Conservation (phyloP, 2,113 vertebrate species). For the Sinosuthora webbiana region DNA sequence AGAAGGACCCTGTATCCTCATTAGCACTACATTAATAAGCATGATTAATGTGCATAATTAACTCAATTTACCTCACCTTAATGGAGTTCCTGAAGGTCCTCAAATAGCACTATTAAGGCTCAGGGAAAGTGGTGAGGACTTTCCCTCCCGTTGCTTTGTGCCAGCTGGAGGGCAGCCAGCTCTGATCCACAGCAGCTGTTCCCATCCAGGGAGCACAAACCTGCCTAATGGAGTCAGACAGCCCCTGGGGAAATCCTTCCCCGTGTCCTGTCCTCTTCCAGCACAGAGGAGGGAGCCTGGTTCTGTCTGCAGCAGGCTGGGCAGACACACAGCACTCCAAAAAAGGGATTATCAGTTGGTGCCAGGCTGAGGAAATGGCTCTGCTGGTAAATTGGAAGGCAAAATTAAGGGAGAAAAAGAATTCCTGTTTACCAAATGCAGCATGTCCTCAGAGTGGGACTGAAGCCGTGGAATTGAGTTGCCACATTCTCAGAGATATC, state of each 20-base stretch:
- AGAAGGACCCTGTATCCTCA: background rate
- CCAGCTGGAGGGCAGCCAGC: background rate
- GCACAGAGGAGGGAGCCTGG: background rate
- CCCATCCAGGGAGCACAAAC: background rate
- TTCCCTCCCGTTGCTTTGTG: background rate
- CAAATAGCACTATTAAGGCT: background rate
- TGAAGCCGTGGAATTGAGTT: background rate
- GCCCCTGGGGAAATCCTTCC: background rate
- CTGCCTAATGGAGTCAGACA: background rate
- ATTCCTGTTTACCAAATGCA: background rate
- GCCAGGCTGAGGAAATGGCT: background rate
- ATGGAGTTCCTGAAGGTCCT: background rate
- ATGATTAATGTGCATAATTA: background rate
- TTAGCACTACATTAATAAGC: background rate
- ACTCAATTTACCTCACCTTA: slow-evolving; percentile 10
- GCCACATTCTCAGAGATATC: background rate
- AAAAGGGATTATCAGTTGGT: background rate
- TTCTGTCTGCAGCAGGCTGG: background rate
- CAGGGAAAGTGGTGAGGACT: background rate
- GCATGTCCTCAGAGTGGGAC: background rate
- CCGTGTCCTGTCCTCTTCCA: background rate
- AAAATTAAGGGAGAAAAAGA: background rate
- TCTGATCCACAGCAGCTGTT: background rate
- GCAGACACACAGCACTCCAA: background rate
- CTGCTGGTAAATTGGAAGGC: background rate